Percentiles rank a stretch among this genome's conserved stretches.
These are phyloP conservation scores for Podotricha telesiphe DNA, from an alignment of 2,888 invertebrate species.

Conservation along the genomic window DNA sequence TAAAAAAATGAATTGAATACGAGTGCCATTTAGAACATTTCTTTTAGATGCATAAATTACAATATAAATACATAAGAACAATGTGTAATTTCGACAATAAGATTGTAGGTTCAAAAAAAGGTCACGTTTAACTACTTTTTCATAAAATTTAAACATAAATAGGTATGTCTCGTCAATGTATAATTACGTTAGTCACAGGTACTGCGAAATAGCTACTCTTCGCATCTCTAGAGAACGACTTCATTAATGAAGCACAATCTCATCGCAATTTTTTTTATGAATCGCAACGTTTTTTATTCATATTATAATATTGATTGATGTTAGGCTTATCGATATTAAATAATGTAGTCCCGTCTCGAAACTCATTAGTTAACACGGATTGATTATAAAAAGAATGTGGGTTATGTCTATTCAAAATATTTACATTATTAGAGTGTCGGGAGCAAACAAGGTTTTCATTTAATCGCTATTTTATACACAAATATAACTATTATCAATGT, in stretches of 20 bases:
- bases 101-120: too few relatives aligned
- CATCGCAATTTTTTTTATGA: too few relatives aligned
- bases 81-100: too few relatives aligned
- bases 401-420: constrained; percentile 28
- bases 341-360: not conserved
- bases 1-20: too few relatives aligned
- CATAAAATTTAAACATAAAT: too few relatives aligned
- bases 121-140: too few relatives aligned
- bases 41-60: not conserved
- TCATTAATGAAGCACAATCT: not conserved
- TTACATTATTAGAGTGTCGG: constrained; percentile 23
- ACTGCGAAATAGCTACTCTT: not conserved
- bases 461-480: constrained; percentile 24
- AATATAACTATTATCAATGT: constrained; percentile 27
- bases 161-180: too few relatives aligned
- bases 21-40: not conserved
- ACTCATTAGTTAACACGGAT: constrained; percentile 17
- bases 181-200: too few relatives aligned
- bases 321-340: not conserved
- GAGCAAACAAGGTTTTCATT: constrained; percentile 23
- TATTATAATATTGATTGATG: too few relatives aligned
- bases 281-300: too few relatives aligned
- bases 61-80: not conserved
- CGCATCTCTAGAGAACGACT: not conserved
- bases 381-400: constrained; percentile 23